Evolutionary conservation across 2,888 invertebrate genomes (phyloP).

Genomic region (Caenorhabditis virilis): DNA sequence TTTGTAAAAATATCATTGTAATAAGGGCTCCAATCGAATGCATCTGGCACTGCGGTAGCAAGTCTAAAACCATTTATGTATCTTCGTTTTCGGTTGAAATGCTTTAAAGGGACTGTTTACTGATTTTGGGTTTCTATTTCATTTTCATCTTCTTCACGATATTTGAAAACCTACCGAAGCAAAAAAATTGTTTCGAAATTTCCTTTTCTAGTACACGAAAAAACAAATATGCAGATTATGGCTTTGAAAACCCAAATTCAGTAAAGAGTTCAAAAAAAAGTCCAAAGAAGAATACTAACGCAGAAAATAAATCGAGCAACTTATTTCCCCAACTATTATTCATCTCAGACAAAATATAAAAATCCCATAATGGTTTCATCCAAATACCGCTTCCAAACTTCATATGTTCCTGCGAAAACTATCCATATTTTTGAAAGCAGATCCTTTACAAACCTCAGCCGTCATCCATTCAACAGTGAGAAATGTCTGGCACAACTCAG

Average conservation of each 20-base stretch:
- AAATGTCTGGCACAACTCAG: conserved; percentile 9
- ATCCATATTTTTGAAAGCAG: background rate
- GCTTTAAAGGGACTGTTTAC: background rate
- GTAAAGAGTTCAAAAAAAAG: background rate
- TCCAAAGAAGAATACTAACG: no score
- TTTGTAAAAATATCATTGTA: conserved; percentile 44
- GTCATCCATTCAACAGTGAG: conserved; percentile 22
- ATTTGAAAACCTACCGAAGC: no score
- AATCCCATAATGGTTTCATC: conserved; percentile 39
- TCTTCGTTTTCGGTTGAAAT: conserved; percentile 6
- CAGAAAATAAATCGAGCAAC: conserved; percentile 25
- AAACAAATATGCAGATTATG: no score
- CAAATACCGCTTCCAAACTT: conserved; percentile 31
- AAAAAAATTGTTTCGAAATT: no score
- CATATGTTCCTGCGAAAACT: conserved; percentile 21
- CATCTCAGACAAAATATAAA: conserved; percentile 43
- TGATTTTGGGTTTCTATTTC: no score
- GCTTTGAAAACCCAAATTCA: no score
- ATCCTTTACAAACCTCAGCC: conserved; percentile 15
- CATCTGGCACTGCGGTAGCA: conserved; percentile 16
- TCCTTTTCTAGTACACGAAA: no score
- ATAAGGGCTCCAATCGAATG: conserved; percentile 21
- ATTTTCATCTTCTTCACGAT: no score
- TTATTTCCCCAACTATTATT: conserved; percentile 36
- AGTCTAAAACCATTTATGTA: no score